Evolutionary conservation across 2,797 vertebrate species (phyloP).

Genomic region (Dendrocincla fuliginosa): DNA sequence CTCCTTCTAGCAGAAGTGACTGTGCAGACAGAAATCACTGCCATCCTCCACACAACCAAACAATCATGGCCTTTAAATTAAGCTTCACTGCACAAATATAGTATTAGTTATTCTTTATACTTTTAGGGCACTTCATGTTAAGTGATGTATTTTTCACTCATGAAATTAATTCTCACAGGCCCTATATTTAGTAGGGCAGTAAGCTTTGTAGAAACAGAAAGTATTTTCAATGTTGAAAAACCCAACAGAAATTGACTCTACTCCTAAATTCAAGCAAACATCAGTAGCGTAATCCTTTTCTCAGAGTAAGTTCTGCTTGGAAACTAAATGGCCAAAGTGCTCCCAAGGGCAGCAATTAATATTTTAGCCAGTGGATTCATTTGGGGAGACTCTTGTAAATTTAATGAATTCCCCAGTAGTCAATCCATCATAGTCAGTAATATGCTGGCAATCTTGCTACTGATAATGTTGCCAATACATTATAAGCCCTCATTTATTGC

Average conservation of each 20-base stretch:
- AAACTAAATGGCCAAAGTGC: slow-evolving; percentile 43
- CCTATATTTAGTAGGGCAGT: not conserved
- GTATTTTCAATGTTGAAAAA: not conserved
- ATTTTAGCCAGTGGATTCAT: slow-evolving; percentile 36
- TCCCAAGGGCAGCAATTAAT: slow-evolving; percentile 55
- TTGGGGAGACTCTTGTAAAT: slow-evolving; percentile 26
- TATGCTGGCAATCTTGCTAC: slow-evolving; percentile 15
- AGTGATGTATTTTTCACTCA: not conserved
- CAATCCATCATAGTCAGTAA: slow-evolving; percentile 47
- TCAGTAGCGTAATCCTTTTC: slow-evolving; percentile 5
- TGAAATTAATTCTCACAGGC: not conserved
- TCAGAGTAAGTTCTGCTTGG: slow-evolving; percentile 12
- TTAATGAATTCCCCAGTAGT: slow-evolving; percentile 45
- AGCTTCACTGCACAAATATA: not conserved
- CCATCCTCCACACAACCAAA: not conserved
- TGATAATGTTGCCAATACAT: slow-evolving; percentile 50
- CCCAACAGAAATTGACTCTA: not conserved
- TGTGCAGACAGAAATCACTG: not conserved
- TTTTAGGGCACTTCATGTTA: not conserved
- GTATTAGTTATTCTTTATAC: not conserved
- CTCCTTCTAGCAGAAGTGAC: not conserved
- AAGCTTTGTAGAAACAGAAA: not conserved
- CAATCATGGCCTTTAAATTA: not conserved
- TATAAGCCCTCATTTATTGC: slow-evolving; percentile 34
- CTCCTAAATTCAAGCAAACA: not conserved